Evolutionary conservation across 1,140 invertebrate species (phyloP).

Genomic region (Metopolophium dirhodum): DNA sequence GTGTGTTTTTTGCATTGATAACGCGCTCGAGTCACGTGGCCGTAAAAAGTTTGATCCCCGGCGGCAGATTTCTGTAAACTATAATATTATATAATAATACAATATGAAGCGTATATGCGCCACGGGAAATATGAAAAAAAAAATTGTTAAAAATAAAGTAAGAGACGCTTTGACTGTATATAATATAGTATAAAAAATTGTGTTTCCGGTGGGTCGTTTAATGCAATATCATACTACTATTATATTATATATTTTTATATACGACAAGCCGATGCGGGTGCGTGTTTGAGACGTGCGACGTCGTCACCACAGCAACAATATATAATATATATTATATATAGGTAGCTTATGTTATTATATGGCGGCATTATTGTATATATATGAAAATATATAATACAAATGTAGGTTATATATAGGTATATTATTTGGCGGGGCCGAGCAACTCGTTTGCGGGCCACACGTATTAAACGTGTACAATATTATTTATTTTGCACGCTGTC

Average conservation of each 20-base stretch:
- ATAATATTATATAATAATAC: no score
- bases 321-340: neutral
- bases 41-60: neutral
- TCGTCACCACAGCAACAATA: neutral
- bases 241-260: neutral
- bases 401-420: neutral
- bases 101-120: neutral
- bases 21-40: neutral
- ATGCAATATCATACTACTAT: neutral
- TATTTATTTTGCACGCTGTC: neutral
- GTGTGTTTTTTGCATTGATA: neutral
- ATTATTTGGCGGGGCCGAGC: neutral
- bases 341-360: neutral
- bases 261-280: neutral
- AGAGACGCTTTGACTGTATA: neutral
- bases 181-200: neutral
- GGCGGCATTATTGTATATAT: neutral
- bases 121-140: neutral
- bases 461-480: neutral
- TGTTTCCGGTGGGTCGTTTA: neutral
- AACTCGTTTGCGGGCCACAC: neutral
- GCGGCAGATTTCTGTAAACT: neutral
- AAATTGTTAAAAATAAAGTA: neutral
- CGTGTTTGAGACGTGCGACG: neutral
- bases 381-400: no score